Conservation (phyloP, 2,797 vertebrate species). For the Microcaecilia unicolor region DNA sequence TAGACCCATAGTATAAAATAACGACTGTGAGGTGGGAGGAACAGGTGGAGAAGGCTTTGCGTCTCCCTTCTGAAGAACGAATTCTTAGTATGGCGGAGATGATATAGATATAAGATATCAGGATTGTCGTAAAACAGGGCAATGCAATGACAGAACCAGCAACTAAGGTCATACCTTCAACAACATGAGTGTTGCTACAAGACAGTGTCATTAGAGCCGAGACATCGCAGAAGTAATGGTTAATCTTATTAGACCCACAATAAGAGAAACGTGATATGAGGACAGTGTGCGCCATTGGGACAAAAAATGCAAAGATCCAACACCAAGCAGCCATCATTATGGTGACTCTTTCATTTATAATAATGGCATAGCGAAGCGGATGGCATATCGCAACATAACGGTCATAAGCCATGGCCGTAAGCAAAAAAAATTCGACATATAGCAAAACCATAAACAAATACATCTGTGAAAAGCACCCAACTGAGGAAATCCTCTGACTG, state of each 20-base stretch:
- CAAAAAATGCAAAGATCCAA: constrained; percentile 37
- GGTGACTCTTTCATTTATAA: constrained; percentile 29
- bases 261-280: constrained; percentile 23
- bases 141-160: constrained; percentile 29
- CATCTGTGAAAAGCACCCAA: constrained; percentile 31
- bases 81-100: constrained; percentile 26
- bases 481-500: constrained; percentile 32
- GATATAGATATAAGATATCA: constrained; percentile 32
- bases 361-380: constrained; percentile 35
- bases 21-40: constrained; percentile 27
- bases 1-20: constrained; percentile 28
- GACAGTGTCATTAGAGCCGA: constrained; percentile 26
- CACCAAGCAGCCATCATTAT: constrained; percentile 29
- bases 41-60: constrained; percentile 36
- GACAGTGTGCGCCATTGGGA: constrained; percentile 24
- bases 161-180: constrained; percentile 28
- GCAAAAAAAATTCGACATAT: constrained; percentile 44
- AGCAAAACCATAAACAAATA: constrained; percentile 47
- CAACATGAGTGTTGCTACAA: constrained; percentile 20
- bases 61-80: constrained; percentile 4
- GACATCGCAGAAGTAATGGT: constrained; percentile 39
- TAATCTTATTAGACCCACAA: constrained; percentile 10
- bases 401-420: constrained; percentile 48
- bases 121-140: constrained; percentile 25
- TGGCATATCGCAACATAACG: constrained; percentile 38